Evolutionary conservation across 2,113 vertebrate species (phyloP), one percentile per base, ranked within the genome.

Genomic region (Mastomys coucha): DNA sequence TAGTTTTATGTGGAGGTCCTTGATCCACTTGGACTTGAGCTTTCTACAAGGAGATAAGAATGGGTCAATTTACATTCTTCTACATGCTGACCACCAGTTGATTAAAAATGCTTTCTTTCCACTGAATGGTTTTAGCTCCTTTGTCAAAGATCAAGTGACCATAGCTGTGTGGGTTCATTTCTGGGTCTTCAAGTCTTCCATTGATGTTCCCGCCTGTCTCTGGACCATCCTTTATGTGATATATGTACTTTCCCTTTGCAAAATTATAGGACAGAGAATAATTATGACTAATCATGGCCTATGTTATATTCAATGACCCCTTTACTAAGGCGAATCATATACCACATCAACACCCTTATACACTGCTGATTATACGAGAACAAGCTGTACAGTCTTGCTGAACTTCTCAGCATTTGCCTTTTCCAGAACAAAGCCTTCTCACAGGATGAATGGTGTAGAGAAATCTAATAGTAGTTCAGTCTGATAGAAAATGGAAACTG

Each of bases 401-500:
- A 97, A 95, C 97, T 98, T 98, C 97, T 95, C 97, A 97, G 97
- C 94, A 97, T 92, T 98, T 98, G 97, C 94, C 97, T 98, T 98
- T 98, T 98, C 97, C 97, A 98, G 98, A 98, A 97, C 94, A 98
- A 98, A 98, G 97, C 96, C 97, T 98, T 98, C 97, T 98, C 98
- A 97, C 82, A 97, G 98, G 98, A 94, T 97, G 97, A 98, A 98
- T 93, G 78, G 96, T 98, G 98, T 98, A 98, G 97, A 98, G 98
- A 98, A 98, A 97, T 96, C 97, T 97, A 97, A 98, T 98, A 98
- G 97, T 96, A 97, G 97, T 98, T 98, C 97, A 97, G 45, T 88
- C 76, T 81, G 80, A 95, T 53, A 82, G 80, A 97, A 98, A 98
- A 98, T 97, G 98, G 97, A 98, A 98, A 49, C 42, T 97, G 77